These are phyloP conservation scores for Montipora capitata DNA, from an alignment of 92 coral and sea anemone genomes.

Conservation along the genomic window DNA sequence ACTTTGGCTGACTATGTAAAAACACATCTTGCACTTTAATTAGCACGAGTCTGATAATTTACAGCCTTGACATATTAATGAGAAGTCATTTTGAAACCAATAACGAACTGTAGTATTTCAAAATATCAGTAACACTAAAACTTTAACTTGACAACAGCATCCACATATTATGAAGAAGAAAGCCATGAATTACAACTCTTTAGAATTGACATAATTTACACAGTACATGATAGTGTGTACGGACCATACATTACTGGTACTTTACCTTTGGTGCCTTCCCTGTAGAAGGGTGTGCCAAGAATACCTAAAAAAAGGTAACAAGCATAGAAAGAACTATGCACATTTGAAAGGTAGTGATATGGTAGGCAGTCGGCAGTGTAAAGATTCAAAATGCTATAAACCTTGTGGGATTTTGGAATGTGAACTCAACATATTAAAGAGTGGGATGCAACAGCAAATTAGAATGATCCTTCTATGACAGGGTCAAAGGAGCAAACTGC, in stretches of 20 bases:
- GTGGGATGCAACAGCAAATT: slow-evolving; percentile 37
- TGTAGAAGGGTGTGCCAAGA: slow-evolving; percentile 22
- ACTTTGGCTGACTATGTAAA: slow-evolving; percentile 20
- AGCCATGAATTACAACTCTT: slow-evolving; percentile 20
- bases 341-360: slow-evolving; percentile 25
- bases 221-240: slow-evolving; percentile 6
- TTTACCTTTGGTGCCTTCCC: slow-evolving; percentile 22
- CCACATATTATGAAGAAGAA: not conserved
- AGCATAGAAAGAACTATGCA: slow-evolving; percentile 4
- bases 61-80: not conserved
- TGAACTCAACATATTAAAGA: slow-evolving; percentile 24
- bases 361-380: not conserved
- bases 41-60: slow-evolving; percentile 15
- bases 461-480: slow-evolving; percentile 17
- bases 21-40: slow-evolving; percentile 28
- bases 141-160: not conserved
- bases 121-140: slow-evolving; percentile 1
- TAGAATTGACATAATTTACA: slow-evolving; percentile 6
- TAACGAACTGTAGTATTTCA: slow-evolving; percentile 11
- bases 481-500: slow-evolving; percentile 27
- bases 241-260: slow-evolving; percentile 1
- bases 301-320: slow-evolving; percentile 16
- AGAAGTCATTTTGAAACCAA: slow-evolving; percentile 7
- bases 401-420: slow-evolving; percentile 30
- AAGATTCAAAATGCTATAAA: slow-evolving; percentile 10